phyloP scores from a whole-genome alignment of 2,113 vertebrate genomes.

The Lichenostomus cassidix region DNA sequence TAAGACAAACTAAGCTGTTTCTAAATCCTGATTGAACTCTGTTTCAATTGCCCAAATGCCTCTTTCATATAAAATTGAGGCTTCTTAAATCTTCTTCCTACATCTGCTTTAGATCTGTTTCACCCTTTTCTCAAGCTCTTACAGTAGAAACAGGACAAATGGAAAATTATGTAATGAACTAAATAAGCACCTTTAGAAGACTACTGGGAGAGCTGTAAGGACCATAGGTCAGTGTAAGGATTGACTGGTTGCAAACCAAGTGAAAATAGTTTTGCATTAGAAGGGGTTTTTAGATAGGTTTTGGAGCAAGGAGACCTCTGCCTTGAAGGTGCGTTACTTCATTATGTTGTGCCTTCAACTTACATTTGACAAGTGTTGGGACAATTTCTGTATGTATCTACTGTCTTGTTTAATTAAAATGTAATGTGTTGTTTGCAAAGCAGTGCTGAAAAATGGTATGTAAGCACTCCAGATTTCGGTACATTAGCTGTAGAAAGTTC shows the following conservation, averaged over 20 bases:
- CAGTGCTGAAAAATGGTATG: not conserved
- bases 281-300: not conserved
- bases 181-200: not conserved
- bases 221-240: not conserved
- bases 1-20: not conserved
- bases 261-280: not conserved
- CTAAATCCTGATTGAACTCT: not conserved
- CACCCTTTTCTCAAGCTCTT: not conserved
- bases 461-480: not conserved
- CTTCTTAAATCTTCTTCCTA: not conserved
- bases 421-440: not conserved
- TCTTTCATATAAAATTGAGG: not conserved
- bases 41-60: not conserved
- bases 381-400: not conserved
- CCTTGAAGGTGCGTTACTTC: not conserved
- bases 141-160: not conserved
- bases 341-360: not conserved
- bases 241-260: not conserved
- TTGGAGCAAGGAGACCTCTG: not conserved
- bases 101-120: not conserved
- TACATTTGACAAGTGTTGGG: fast-evolving
- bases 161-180: not conserved
- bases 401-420: not conserved
- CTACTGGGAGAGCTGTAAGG: not conserved
- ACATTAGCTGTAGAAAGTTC: not conserved